A percentile compares a stretch with the other conserved stretches of the same genome.
Evolutionary conservation across 2,113 vertebrate genomes (phyloP).

Genomic region (Rhagologus leucostigma): DNA sequence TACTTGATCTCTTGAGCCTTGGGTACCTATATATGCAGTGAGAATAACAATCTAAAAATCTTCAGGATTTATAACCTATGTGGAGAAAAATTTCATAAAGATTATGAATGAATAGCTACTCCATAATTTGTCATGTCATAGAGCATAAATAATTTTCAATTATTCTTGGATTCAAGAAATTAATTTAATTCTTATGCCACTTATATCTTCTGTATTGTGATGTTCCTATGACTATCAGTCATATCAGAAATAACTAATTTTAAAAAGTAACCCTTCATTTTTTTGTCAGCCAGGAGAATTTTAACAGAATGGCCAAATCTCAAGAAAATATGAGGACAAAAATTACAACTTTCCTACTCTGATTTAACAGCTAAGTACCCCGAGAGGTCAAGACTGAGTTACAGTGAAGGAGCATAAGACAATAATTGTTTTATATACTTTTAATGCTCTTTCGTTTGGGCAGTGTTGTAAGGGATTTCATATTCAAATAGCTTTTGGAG

Average conservation of each 20-base stretch:
- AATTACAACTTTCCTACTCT: not conserved
- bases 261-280: rapidly evolving
- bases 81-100: not conserved
- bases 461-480: not conserved
- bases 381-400: not conserved
- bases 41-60: not conserved
- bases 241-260: not conserved
- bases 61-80: not conserved
- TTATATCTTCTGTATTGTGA: not conserved
- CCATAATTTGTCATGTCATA: not conserved
- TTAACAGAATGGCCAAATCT: not conserved
- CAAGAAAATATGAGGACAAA: not conserved
- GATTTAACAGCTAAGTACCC: not conserved
- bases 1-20: not conserved
- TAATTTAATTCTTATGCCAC: not conserved
- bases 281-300: not conserved
- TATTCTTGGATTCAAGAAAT: not conserved
- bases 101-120: not conserved
- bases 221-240: not conserved
- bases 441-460: not conserved
- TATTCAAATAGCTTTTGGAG: not conserved
- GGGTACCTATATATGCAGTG: not conserved
- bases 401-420: not conserved
- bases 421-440: not conserved
- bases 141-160: not conserved